Conservation (phyloP, 2,113 vertebrate species). For the Ahaetulla prasina region DNA sequence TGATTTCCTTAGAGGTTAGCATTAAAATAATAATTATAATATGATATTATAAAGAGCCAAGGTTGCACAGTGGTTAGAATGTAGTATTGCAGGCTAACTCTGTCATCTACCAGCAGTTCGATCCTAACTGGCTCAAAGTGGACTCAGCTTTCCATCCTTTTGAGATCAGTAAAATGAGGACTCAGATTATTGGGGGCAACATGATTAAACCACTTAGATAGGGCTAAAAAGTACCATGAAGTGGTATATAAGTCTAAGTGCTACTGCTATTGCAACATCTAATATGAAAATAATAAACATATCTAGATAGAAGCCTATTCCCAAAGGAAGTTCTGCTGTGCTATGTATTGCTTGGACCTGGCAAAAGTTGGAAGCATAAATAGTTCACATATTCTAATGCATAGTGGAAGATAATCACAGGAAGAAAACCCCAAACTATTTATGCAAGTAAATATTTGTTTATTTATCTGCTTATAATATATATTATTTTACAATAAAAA, state of each 20-base stretch:
- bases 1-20: slow-evolving; percentile 17
- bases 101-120: background rate
- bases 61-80: too few relatives aligned
- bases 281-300: background rate
- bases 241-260: background rate
- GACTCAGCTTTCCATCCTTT: too few relatives aligned
- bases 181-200: background rate
- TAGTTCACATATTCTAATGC: background rate
- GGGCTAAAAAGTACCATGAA: background rate
- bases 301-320: background rate
- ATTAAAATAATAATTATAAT: slow-evolving; percentile 10
- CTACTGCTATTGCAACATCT: background rate
- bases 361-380: background rate
- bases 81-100: background rate
- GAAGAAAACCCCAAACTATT: background rate
- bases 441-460: background rate
- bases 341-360: background rate
- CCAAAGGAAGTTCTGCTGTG: background rate
- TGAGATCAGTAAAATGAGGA: background rate
- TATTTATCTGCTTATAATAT: background rate
- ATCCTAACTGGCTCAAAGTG: background rate
- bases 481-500: background rate
- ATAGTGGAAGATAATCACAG: background rate
- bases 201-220: background rate
- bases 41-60: background rate